Percentiles rank a stretch among this genome's conserved stretches.
phyloP scores from a whole-genome alignment of 2,888 invertebrate genomes.

The Sericinus montela region DNA sequence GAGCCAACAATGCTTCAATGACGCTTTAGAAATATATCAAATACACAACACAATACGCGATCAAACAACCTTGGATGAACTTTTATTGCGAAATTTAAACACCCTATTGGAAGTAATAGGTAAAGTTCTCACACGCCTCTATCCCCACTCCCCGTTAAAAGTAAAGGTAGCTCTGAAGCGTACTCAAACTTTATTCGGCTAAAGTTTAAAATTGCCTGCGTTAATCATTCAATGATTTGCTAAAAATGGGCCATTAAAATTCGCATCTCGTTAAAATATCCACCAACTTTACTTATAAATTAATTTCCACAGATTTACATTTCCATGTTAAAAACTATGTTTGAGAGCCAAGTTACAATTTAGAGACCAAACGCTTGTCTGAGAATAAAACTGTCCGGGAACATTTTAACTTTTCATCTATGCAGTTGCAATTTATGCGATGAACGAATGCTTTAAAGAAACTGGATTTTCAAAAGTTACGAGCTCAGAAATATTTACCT shows the following conservation, averaged over 20 bases:
- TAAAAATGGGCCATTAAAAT: conserved; percentile 4
- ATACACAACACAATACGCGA: conserved; percentile 44
- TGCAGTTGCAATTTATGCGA: conserved; percentile 7
- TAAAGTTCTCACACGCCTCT: conserved; percentile 38
- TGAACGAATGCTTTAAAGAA: conserved; percentile 6
- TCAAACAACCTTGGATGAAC: conserved; percentile 33
- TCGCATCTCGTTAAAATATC: conserved; percentile 2
- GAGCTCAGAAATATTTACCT: background rate
- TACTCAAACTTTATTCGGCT: background rate
- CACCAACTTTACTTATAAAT: conserved; percentile 11
- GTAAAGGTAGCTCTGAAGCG: background rate
- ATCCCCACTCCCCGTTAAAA: background rate
- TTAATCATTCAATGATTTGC: background rate
- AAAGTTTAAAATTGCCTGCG: conserved; percentile 1
- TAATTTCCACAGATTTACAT: conserved; percentile 8
- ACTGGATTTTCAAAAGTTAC: conserved; percentile 1
- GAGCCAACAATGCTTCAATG: conserved; percentile 37
- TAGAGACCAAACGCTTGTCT: conserved; percentile 2
- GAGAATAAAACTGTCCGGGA: conserved; percentile 20
- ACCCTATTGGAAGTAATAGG: conserved; percentile 58
- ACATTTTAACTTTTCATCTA: conserved; percentile 16
- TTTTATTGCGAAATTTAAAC: conserved; percentile 66
- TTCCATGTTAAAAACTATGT: background rate
- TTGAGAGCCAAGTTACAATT: conserved; percentile 1
- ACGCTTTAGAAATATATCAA: conserved; percentile 55